Conservation (phyloP, 2,797 vertebrate genomes). For the Jordanella pulchra region DNA sequence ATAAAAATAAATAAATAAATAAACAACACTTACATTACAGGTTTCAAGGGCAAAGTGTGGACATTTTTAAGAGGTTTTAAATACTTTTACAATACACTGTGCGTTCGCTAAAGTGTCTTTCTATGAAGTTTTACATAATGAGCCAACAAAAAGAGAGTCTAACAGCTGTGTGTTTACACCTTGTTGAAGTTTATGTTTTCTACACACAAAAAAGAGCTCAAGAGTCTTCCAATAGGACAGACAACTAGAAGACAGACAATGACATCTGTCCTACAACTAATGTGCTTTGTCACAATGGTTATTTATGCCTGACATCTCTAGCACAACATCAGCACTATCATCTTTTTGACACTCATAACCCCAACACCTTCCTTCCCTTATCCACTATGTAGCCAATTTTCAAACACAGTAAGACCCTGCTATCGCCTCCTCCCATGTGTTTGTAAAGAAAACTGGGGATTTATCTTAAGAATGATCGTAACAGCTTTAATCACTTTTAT, state of each 20-base stretch:
- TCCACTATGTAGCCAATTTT: conserved; percentile 11
- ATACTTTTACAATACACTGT: neutral
- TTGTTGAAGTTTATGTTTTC: conserved; percentile 15
- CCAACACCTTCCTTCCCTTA: conserved; percentile 57
- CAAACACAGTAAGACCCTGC: conserved; percentile 46
- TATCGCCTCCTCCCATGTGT: conserved; percentile 59
- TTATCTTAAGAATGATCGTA: conserved; percentile 66
- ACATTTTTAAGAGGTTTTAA: neutral
- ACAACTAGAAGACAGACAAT: conserved; percentile 56
- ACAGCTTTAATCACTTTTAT: conserved; percentile 72
- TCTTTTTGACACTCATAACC: conserved; percentile 49
- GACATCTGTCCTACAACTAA: conserved; percentile 76
- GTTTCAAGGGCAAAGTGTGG: neutral
- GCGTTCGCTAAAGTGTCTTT: no score
- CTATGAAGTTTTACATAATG: neutral
- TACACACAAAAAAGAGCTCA: conserved; percentile 41
- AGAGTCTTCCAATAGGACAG: conserved; percentile 50
- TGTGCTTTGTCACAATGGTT: conserved; percentile 76
- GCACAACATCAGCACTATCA: conserved; percentile 59
- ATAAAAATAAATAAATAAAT: neutral
- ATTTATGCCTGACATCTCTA: conserved; percentile 73
- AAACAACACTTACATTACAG: neutral
- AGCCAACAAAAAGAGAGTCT: conserved; percentile 10
- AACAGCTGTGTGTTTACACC: conserved; percentile 21
- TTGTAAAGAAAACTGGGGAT: conserved; percentile 45